Conservation (phyloP, 2,113 vertebrate genomes). For the Murina feae region DNA sequence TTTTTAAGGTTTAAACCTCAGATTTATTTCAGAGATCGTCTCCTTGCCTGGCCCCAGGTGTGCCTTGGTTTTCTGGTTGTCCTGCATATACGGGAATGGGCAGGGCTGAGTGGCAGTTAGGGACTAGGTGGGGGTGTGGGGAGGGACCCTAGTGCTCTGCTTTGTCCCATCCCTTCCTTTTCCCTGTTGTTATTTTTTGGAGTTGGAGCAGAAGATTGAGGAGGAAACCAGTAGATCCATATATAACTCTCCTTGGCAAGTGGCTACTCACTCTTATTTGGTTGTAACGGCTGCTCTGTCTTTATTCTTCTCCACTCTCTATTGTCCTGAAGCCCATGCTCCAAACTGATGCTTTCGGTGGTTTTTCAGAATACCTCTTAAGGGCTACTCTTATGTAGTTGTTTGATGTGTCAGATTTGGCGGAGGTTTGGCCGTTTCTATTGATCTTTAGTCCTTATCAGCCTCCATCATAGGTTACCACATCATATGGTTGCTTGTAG, state of each 20-base stretch:
- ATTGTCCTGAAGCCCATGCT: background rate
- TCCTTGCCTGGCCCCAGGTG: background rate
- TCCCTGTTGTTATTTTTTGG: background rate
- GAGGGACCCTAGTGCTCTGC: too few relatives aligned
- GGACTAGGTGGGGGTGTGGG: accelerated
- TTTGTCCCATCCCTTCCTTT: background rate
- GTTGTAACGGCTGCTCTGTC: background rate
- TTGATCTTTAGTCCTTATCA: background rate
- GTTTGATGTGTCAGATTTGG: background rate
- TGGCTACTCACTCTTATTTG: background rate
- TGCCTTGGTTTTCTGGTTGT: background rate
- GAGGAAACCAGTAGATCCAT: too few relatives aligned
- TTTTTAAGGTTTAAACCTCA: background rate
- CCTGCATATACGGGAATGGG: background rate
- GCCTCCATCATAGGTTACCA: background rate
- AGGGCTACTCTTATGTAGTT: background rate
- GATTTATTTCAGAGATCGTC: background rate
- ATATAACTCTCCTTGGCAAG: background rate
- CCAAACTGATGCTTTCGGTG: background rate
- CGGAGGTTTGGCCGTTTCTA: background rate
- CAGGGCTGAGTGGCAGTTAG: accelerated
- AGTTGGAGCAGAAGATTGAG: accelerated
- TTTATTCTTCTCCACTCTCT: background rate
- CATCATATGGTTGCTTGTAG: background rate
- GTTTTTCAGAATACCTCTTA: background rate